Conservation (phyloP, 2,888 invertebrate genomes). For the Metacarcinus magister region DNA sequence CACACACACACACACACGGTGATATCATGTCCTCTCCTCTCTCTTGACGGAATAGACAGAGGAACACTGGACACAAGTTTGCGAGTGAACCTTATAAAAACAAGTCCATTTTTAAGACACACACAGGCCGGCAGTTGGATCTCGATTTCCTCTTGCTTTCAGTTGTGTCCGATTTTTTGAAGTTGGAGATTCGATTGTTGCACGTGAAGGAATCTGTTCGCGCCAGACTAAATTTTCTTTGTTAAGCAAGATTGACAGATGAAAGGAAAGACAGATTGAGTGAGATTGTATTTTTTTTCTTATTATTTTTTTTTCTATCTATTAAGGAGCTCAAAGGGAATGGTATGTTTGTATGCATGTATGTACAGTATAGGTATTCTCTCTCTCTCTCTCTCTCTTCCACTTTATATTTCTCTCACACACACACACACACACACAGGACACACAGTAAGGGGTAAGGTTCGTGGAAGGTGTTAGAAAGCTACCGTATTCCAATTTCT, state of each 20-base stretch:
- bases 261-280: not conserved
- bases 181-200: too few relatives aligned
- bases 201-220: not conserved
- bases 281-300: not conserved
- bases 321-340: not conserved
- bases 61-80: not conserved
- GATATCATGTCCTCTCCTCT: not conserved
- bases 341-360: not conserved
- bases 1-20: not conserved
- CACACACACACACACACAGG: too few relatives aligned
- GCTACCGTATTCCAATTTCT: too few relatives aligned
- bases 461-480: too few relatives aligned
- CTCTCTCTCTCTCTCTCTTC: not conserved
- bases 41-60: not conserved
- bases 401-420: not conserved
- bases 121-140: not conserved
- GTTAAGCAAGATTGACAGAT: not conserved
- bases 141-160: not conserved
- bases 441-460: too few relatives aligned
- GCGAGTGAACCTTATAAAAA: not conserved
- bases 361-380: not conserved
- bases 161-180: not conserved
- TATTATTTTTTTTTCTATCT: not conserved
- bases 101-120: not conserved
- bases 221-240: not conserved